A percentile compares a stretch with the other conserved stretches of the same genome.
These are phyloP conservation scores for Pachyuromys duprasi DNA, from an alignment of 2,797 vertebrate species.

Conservation along the genomic window DNA sequence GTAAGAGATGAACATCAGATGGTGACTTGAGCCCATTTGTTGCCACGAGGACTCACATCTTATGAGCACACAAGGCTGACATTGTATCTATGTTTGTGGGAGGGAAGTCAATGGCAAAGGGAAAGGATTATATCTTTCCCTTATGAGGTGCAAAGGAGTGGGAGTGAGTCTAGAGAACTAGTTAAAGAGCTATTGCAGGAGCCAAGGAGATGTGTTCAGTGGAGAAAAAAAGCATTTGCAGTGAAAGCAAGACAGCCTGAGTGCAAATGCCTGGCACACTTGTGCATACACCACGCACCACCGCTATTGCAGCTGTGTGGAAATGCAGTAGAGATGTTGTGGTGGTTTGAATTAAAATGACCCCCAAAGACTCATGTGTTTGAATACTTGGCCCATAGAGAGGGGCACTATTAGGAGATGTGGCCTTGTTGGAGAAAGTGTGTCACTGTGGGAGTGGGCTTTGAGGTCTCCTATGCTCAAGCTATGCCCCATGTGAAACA, in stretches of 20 bases:
- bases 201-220: not conserved
- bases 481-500: not conserved
- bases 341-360: not conserved
- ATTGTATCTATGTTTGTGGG: not conserved
- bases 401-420: not conserved
- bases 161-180: not conserved
- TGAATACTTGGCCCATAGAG: not conserved
- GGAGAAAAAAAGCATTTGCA: not conserved
- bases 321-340: not conserved
- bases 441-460: not conserved
- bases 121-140: not conserved
- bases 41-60: not conserved
- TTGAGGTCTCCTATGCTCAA: not conserved
- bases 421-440: not conserved
- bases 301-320: not conserved
- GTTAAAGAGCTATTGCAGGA: not conserved
- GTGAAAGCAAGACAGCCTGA: not conserved
- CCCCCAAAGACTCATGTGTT: not conserved
- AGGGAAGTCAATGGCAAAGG: not conserved
- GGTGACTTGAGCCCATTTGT: not conserved
- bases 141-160: not conserved
- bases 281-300: not conserved
- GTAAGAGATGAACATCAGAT: not conserved
- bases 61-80: not conserved
- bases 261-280: not conserved